Evolutionary conservation across 1,140 invertebrate genomes (phyloP), one percentile per base, ranked within the genome.

Genomic region (Aphaenogaster rudis): DNA sequence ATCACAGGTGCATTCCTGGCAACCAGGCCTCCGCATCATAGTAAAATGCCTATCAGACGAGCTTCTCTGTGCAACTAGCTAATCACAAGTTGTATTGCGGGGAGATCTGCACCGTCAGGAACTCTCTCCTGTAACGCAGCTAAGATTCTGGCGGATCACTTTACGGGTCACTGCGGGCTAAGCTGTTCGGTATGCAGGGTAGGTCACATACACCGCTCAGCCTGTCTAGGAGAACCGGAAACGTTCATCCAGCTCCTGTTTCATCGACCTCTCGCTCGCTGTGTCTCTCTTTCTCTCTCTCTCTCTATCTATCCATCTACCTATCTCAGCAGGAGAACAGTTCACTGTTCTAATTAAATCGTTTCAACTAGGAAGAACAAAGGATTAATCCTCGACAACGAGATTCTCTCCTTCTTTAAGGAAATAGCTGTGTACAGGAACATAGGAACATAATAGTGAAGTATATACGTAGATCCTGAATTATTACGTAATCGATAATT

Each of bases 91-190:
- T 67, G n/a, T 42, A 80, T 17, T 50, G 36, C 17, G 42, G 15
- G 3, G 50, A 54, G 64, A 80, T 13, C 15, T 71, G 13, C 36
- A 48, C 28, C 33, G 54, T 21, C 69, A 33, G 36, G 1, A 71
- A 71, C 17, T 71, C 21, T 48, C 67, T 45, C 8, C 0, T 17
- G 52, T 54, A 59, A 61, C 80, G 17, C 36, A 69, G 28, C 54
- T 82, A 82, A 82, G 80, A 72, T 45, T 72, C 79, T 59, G 28
- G 67, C n/a, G 39, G 80, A 76, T 84, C 69, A 48, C 69, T 84
- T 74, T 84, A 84, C 80, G 54, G 67, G 69, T 84, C 69, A 61
- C 80, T 61, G 69, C 69, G 9, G 13, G 15, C 33, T 50, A 61
- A 84, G n/a, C 80, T 74, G 21, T 54, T 81, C 50, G 28, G 69